Percentiles rank a stretch among this genome's conserved stretches.
phyloP scores from a whole-genome alignment of 2,113 vertebrate genomes.

The Polypterus senegalus region DNA sequence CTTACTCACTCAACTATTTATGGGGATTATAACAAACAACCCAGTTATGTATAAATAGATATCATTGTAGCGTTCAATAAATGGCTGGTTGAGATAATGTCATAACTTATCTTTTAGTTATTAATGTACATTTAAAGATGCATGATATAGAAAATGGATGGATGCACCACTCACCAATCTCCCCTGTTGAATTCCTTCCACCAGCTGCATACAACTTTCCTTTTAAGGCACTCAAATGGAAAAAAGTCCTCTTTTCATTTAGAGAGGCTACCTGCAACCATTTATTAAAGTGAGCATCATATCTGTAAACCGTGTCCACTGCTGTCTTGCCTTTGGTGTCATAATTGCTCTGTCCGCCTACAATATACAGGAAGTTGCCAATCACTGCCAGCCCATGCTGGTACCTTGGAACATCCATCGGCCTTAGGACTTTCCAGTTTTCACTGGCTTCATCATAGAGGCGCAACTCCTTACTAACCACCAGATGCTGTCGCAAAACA shows the following conservation, averaged over 20 bases:
- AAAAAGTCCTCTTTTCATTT: constrained; percentile 66
- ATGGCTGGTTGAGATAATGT: too few species aligned
- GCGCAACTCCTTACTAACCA: constrained; percentile 58
- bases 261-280: constrained; percentile 59
- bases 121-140: too few species aligned
- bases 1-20: too few species aligned
- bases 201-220: constrained; percentile 57
- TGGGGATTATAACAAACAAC: too few species aligned
- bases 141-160: neutral
- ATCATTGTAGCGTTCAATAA: too few species aligned
- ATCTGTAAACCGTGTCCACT: constrained; percentile 57
- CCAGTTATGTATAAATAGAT: too few species aligned
- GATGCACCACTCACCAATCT: constrained; percentile 43
- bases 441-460: constrained; percentile 42
- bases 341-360: constrained; percentile 63
- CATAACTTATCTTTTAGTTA: too few species aligned
- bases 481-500: constrained; percentile 62
- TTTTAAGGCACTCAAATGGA: constrained; percentile 56
- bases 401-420: constrained; percentile 61
- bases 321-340: constrained; percentile 69
- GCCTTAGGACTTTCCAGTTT: constrained; percentile 48
- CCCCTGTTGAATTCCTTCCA: constrained; percentile 51
- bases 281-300: constrained; percentile 58
- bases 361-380: constrained; percentile 60
- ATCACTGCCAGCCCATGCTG: constrained; percentile 62